A percentile compares a stretch with the other conserved stretches of the same genome.
Conservation (phyloP, 2,113 vertebrate species). For the Beaufortia kweichowensis region DNA sequence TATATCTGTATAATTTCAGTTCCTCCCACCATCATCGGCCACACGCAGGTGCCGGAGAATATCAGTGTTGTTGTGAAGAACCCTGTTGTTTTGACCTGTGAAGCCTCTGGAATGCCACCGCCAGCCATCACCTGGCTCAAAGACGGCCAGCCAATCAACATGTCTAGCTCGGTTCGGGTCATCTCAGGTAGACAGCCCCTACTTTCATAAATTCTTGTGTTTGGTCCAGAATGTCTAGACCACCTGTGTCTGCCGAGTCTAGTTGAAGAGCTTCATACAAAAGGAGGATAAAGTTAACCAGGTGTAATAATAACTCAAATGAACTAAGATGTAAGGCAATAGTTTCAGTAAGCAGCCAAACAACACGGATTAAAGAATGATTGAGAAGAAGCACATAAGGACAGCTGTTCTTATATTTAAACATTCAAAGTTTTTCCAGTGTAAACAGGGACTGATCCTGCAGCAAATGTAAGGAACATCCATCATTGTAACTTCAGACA, state of each 20-base stretch:
- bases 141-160: conserved; percentile 78
- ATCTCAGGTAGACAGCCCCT: conserved; percentile 82
- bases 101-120: conserved; percentile 90
- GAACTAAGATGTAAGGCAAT: conserved; percentile 51
- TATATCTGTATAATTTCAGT: conserved; percentile 66
- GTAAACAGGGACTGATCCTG: conserved; percentile 33
- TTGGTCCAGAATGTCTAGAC: neutral
- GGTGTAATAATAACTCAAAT: conserved; percentile 55
- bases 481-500: conserved; percentile 35
- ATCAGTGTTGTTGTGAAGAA: conserved; percentile 89
- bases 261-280: conserved; percentile 11
- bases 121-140: conserved; percentile 90
- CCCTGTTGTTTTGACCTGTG: conserved; percentile 84
- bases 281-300: conserved; percentile 30
- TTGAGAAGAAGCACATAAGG: conserved; percentile 45
- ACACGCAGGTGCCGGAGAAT: conserved; percentile 78
- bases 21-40: conserved; percentile 82
- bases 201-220: neutral
- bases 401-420: conserved; percentile 47
- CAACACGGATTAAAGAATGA: conserved; percentile 40
- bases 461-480: conserved; percentile 27
- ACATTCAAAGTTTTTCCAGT: conserved; percentile 45
- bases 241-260: neutral
- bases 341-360: conserved; percentile 44
- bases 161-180: conserved; percentile 74